Conservation (phyloP, 2,113 vertebrate genomes). For the Columbina picui region DNA sequence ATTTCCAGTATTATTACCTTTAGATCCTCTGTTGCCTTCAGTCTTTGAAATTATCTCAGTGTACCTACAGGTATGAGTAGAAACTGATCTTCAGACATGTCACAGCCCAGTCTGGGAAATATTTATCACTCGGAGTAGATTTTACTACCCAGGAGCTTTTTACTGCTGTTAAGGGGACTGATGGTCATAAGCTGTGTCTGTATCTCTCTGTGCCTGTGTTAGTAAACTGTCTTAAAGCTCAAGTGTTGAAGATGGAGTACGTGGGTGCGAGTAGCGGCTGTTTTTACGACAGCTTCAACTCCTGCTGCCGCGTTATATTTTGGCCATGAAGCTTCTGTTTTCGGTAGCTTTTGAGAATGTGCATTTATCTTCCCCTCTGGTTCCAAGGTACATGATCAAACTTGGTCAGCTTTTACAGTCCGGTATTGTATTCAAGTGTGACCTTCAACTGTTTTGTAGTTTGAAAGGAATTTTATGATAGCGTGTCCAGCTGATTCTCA, state of each 20-base stretch:
- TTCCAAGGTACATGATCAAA: neutral
- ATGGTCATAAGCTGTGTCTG: neutral
- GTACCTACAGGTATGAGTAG: neutral
- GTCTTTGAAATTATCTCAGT: neutral
- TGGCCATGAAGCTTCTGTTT: neutral
- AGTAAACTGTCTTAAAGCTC: neutral
- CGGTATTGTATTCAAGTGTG: neutral
- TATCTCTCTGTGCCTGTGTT: neutral
- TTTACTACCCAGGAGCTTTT: neutral
- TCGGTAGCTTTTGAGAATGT: neutral
- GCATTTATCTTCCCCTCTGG: neutral
- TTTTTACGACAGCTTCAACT: neutral
- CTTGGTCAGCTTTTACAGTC: neutral
- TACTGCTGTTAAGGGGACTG: neutral
- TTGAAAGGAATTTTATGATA: neutral
- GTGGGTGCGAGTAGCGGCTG: neutral
- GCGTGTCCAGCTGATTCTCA: neutral
- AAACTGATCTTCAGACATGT: neutral
- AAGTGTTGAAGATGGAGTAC: accelerated
- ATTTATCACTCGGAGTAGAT: neutral
- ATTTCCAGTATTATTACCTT: slow-evolving; percentile 3
- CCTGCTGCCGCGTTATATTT: neutral
- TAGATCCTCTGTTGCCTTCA: slow-evolving; percentile 9
- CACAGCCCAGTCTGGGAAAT: neutral
- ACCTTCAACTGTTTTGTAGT: neutral